These are phyloP conservation scores for Plebejus anna DNA, from an alignment of 2,888 invertebrate species.

Conservation along the genomic window DNA sequence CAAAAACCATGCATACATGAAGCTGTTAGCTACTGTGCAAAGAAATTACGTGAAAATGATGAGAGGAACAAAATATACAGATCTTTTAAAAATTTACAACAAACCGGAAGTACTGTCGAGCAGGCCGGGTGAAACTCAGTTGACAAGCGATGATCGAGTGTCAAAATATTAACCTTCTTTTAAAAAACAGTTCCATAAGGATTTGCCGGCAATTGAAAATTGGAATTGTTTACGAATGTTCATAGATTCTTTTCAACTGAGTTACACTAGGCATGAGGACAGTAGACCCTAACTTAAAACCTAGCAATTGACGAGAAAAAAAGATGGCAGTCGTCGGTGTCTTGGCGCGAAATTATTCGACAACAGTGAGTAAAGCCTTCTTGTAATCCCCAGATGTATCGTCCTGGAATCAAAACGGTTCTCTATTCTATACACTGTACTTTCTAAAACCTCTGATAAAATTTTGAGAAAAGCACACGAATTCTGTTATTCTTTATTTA, in stretches of 20 bases:
- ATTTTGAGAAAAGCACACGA: constrained; percentile 6
- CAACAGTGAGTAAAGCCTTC: constrained; percentile 91
- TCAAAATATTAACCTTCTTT: background rate
- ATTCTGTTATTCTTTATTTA: background rate
- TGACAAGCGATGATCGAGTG: background rate
- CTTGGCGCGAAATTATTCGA: constrained; percentile 79
- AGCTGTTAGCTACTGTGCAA: constrained; percentile 72
- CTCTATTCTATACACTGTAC: constrained; percentile 54
- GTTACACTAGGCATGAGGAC: background rate
- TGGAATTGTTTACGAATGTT: background rate
- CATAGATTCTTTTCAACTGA: background rate
- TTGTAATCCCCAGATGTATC: constrained; percentile 97
- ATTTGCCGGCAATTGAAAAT: background rate
- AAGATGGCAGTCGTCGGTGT: constrained; percentile 53
- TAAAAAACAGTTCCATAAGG: background rate
- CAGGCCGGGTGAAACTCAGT: background rate
- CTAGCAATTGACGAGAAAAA: constrained; percentile 68
- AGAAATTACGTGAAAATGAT: constrained; percentile 62
- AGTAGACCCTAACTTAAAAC: constrained; percentile 45
- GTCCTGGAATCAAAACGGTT: constrained; percentile 84
- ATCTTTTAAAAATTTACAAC: constrained; percentile 64
- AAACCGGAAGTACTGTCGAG: constrained; percentile 38
- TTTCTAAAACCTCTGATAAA: constrained; percentile 6
- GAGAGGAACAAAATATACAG: constrained; percentile 75
- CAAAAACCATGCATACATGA: constrained; percentile 60